Evolutionary conservation across 2,797 vertebrate genomes (phyloP).

Genomic region (Sebastes reedi): DNA sequence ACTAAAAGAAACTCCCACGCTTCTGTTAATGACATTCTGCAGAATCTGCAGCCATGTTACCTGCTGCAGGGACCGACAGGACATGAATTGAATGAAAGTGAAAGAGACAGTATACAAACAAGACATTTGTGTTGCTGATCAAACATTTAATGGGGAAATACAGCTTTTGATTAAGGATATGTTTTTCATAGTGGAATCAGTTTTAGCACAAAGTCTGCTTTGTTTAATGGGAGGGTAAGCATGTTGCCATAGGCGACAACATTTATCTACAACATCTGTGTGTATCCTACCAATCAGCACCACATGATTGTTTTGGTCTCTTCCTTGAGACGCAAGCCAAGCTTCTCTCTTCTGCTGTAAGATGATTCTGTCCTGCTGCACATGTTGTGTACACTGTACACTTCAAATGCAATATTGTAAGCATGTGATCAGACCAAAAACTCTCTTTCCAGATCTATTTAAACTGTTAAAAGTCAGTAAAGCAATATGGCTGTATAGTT

Average conservation of each 20-base stretch:
- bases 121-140: conserved; percentile 25
- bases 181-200: conserved; percentile 8
- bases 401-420: background rate
- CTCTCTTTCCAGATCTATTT: background rate
- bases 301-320: conserved; percentile 37
- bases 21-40: background rate
- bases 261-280: conserved; percentile 51
- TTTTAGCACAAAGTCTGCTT: conserved; percentile 24
- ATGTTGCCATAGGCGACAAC: conserved; percentile 22
- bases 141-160: conserved; percentile 19
- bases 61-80: background rate
- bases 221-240: conserved; percentile 15
- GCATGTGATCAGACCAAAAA: background rate
- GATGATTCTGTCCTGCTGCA: conserved; percentile 3
- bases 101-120: conserved; percentile 10
- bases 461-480: background rate
- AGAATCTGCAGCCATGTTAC: background rate
- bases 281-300: conserved; percentile 40
- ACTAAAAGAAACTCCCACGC: background rate
- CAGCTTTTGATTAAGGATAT: conserved; percentile 26
- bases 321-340: conserved; percentile 19
- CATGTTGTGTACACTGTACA: background rate
- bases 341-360: background rate
- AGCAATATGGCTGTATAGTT: background rate
- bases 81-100: background rate